phyloP scores from a whole-genome alignment of 2,113 vertebrate species.

The Ciconia maguari region DNA sequence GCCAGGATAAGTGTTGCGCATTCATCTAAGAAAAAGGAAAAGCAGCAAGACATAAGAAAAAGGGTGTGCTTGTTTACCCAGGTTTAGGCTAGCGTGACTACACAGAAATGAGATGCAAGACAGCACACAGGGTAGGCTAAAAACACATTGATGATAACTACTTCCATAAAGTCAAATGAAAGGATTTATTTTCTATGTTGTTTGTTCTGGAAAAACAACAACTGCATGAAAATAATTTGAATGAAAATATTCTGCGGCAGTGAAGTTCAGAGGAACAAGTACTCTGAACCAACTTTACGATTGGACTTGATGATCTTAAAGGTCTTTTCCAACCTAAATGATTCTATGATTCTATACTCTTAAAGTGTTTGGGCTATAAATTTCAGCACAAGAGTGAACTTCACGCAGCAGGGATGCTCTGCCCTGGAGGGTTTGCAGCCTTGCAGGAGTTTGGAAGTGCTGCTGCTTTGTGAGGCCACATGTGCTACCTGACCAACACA shows the following conservation, averaged over 20 bases:
- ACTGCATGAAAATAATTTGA: not conserved
- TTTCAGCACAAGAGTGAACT: not conserved
- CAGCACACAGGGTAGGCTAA: not conserved
- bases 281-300: not conserved
- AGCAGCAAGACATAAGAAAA: constrained; percentile 19
- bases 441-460: not conserved
- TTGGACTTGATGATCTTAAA: not conserved
- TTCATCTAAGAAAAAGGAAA: constrained; percentile 74
- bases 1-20: constrained; percentile 81
- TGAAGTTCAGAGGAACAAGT: not conserved
- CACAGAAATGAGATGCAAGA: not conserved
- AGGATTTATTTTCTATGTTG: not conserved
- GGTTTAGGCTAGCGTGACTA: not conserved
- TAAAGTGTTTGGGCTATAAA: not conserved
- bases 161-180: not conserved
- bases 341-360: not conserved
- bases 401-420: not conserved
- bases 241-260: not conserved
- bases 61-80: not conserved
- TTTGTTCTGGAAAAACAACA: not conserved
- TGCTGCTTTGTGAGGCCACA: not conserved
- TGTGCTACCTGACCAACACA: not conserved
- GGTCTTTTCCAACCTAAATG: not conserved
- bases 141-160: not conserved
- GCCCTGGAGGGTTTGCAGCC: not conserved